These are phyloP conservation scores for Drosophila formosana DNA, from an alignment of 2,888 invertebrate genomes.

Conservation along the genomic window DNA sequence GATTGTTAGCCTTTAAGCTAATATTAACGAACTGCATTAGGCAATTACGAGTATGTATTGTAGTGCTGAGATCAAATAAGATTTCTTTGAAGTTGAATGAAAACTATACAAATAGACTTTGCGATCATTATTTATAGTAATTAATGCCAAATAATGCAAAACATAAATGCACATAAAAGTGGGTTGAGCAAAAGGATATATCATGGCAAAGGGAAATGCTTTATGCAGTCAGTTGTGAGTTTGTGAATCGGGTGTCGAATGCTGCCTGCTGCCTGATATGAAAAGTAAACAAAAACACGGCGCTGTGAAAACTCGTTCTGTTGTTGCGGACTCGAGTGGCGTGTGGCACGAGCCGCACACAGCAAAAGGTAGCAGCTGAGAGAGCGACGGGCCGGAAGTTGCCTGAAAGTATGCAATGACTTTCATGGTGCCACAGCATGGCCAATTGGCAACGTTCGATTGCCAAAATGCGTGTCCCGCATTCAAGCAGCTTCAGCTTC, in stretches of 20 bases:
- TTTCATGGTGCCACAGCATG: slow-evolving; percentile 38
- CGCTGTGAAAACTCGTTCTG: slow-evolving; percentile 13
- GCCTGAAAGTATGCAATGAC: slow-evolving; percentile 78
- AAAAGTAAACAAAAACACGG: slow-evolving; percentile 51
- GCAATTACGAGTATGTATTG: neutral
- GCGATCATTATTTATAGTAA: slow-evolving; percentile 7
- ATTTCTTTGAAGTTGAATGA: neutral
- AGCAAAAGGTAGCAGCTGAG: slow-evolving; percentile 49
- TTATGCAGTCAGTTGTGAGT: neutral
- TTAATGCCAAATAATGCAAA: slow-evolving; percentile 2
- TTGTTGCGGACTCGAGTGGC: slow-evolving; percentile 16
- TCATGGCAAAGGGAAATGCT: slow-evolving; percentile 15
- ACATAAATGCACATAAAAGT: neutral
- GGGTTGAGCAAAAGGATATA: too few species aligned
- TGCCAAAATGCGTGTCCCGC: slow-evolving; percentile 54
- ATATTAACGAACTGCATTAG: neutral
- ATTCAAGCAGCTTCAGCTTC: slow-evolving; percentile 60
- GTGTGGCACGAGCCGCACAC: slow-evolving; percentile 45
- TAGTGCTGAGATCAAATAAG: neutral
- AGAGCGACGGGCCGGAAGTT: slow-evolving; percentile 74
- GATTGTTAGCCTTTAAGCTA: neutral
- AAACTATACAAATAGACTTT: neutral
- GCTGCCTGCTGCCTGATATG: slow-evolving; percentile 41
- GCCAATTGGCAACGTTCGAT: slow-evolving; percentile 53
- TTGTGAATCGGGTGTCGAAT: neutral